Conservation (phyloP, 1,140 invertebrate genomes). For the Drosophila tristis region DNA sequence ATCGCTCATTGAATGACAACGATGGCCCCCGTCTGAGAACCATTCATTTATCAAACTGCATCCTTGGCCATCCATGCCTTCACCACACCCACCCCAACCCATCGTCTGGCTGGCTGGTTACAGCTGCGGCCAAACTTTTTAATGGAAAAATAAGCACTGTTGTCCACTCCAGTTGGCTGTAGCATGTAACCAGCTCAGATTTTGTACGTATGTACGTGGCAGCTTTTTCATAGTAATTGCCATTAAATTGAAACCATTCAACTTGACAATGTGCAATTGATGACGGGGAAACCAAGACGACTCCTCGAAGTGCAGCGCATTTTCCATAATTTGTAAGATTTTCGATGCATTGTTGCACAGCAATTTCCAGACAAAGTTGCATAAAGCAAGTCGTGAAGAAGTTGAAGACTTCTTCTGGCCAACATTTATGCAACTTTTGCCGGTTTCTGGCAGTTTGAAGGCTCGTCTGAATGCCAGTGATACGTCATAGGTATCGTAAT, state of each 20-base stretch:
- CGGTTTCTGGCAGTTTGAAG: too few species aligned
- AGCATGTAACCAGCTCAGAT: conserved; percentile 13
- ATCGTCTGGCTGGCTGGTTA: conserved; percentile 15
- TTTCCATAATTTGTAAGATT: too few species aligned
- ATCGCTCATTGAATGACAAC: conserved; percentile 24
- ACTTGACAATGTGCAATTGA: conserved; percentile 12
- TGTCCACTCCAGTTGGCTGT: conserved; percentile 43
- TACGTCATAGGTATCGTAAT: too few species aligned
- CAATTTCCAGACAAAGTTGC: too few species aligned
- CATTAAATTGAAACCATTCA: conserved; percentile 16
- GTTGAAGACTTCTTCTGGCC: too few species aligned
- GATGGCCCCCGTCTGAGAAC: conserved; percentile 1
- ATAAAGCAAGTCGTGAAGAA: too few species aligned
- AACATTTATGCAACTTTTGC: too few species aligned
- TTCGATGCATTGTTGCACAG: too few species aligned
- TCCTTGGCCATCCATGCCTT: conserved; percentile 21
- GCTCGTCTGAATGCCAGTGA: too few species aligned
- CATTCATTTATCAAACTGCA: conserved; percentile 53
- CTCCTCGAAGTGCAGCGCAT: too few species aligned
- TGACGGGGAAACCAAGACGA: too few species aligned
- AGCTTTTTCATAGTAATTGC: conserved; percentile 26
- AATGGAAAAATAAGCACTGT: conserved; percentile 63
- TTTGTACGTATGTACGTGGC: conserved; percentile 11
- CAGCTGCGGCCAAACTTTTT: conserved; percentile 60
- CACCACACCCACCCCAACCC: background rate